Base-by-base conservation (phyloP, 2,888 invertebrate genomes). In the Folsomia candida region DNA sequence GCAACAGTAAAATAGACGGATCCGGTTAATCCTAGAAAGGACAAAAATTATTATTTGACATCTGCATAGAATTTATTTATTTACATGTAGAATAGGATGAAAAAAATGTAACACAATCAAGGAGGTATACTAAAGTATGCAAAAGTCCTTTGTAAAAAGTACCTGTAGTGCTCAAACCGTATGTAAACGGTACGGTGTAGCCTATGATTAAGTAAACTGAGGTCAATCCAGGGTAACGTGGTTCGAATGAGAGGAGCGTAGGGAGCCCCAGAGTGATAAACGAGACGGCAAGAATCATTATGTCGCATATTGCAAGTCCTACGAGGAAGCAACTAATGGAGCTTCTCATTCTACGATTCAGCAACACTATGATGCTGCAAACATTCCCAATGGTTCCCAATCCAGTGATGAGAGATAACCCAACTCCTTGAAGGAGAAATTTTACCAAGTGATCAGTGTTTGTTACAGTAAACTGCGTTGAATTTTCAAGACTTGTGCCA, bases 281-380 rank as follows among this genome's bases (percentile, higher is more conserved):
- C 71, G 93, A 91, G 51, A 93, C 93, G 79, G 93, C 85, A 80
- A 97, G 91, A 78, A 97, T 87, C 75, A 92, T 88, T 14, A 93
- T 93, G 86, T 98, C 98, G 84, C 94, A 94, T 80, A 93, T 88
- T 24, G 97, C 96, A 80, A 97, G 86, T 6, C 94, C 94, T 76
- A 94, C 92, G 73, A 98, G 87, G 82, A 97, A 88, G 83, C 94
- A 93, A 85, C 97, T 97, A 82, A 96, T 93, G 82, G 96, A 95
- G 72, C 94, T 94, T 81, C 93, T 89, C 97, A 97, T 97, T 84
- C 95, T 91, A 28, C 94, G 94, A 68, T 94, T 88, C 69, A 93
- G 91, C 63, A 95, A 86, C 80, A 95, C 94, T 73, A 94, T 89
- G 87, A 93, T 92, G 51, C 95, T 90, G 67, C 96, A 90, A 71